phyloP scores from a whole-genome alignment of 2,797 vertebrate species.

The Aythya fuligula region DNA sequence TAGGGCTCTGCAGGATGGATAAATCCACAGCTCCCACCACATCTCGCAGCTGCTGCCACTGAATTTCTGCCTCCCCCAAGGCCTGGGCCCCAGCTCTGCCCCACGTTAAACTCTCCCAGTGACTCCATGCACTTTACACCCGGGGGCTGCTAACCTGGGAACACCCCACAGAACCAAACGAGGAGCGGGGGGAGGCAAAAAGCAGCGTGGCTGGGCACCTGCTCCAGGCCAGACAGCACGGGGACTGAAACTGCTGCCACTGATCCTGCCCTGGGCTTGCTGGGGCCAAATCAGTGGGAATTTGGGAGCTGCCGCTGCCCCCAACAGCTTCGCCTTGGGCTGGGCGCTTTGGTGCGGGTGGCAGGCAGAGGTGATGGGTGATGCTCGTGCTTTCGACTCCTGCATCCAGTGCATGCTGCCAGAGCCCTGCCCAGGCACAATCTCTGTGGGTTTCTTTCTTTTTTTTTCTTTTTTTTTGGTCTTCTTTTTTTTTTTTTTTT shows the following conservation, averaged over 20 bases:
- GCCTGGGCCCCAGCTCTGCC: not conserved
- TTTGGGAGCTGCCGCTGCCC: not conserved
- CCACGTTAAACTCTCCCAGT: not conserved
- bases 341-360: not conserved
- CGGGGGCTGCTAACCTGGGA: not conserved
- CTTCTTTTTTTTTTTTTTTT: too few relatives aligned
- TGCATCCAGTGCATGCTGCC: too few relatives aligned
- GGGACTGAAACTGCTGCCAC: too few relatives aligned
- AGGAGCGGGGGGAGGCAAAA: accelerated
- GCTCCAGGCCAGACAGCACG: not conserved
- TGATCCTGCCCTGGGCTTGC: too few relatives aligned
- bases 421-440: not conserved
- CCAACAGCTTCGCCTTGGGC: not conserved
- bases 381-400: not conserved
- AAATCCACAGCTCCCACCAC: not conserved
- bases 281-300: not conserved
- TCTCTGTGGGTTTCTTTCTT: accelerated
- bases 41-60: not conserved
- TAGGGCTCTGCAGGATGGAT: not conserved
- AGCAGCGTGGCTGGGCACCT: too few relatives aligned
- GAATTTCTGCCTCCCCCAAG: accelerated
- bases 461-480: not conserved
- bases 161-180: not conserved
- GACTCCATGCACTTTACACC: not conserved
- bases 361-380: not conserved